Conservation (phyloP, 2,888 invertebrate genomes). For the Sesamia inferens region DNA sequence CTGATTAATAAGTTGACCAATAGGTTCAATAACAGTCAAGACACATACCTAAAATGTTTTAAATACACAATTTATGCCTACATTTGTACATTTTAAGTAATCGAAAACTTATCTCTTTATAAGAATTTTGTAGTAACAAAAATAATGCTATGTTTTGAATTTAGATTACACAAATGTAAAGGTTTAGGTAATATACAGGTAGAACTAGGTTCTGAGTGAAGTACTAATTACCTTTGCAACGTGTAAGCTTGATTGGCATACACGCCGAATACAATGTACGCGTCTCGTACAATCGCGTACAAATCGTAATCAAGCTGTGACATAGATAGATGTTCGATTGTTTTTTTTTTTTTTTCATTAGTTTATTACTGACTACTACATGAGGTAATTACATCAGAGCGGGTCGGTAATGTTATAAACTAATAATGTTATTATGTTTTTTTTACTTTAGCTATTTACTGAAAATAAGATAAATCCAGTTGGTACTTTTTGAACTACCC, state of each 20-base stretch:
- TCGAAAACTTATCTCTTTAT: not conserved
- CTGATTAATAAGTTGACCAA: not conserved
- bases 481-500: no score
- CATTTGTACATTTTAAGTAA: not conserved
- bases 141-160: not conserved
- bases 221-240: constrained; percentile 34
- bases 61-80: not conserved
- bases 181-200: constrained; percentile 19
- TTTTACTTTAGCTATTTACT: not conserved
- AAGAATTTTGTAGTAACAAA: not conserved
- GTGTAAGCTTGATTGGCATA: constrained; percentile 36
- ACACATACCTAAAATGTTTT: not conserved
- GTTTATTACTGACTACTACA: constrained; percentile 28
- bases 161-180: constrained; percentile 3
- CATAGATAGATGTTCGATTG: constrained; percentile 22
- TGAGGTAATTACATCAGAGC: constrained; percentile 2
- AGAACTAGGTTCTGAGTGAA: constrained; percentile 28
- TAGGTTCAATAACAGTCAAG: not conserved
- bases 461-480: not conserved
- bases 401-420: constrained; percentile 7
- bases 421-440: not conserved
- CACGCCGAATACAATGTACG: constrained; percentile 31
- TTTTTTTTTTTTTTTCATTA: constrained; percentile 7
- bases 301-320: constrained; percentile 11
- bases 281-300: no score